phyloP scores from a whole-genome alignment of 1,140 invertebrate genomes.

The Apocrypta bakeri region DNA sequence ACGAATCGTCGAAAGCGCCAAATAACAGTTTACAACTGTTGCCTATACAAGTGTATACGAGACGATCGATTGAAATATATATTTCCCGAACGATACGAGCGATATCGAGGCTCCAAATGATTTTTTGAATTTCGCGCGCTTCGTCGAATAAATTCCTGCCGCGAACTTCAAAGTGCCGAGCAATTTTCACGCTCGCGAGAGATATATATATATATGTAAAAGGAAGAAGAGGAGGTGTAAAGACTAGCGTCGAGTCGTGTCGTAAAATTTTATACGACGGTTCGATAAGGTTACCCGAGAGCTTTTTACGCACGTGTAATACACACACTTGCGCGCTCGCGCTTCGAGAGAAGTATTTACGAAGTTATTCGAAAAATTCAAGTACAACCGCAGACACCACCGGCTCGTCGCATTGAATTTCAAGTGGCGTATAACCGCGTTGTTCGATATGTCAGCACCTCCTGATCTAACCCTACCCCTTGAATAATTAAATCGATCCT shows the following conservation, averaged over 20 bases:
- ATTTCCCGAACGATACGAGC: too few relatives aligned
- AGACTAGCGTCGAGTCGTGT: not conserved
- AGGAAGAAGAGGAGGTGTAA: conserved; percentile 7
- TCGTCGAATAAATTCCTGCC: conserved; percentile 22
- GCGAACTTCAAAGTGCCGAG: not conserved
- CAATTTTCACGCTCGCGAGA: not conserved
- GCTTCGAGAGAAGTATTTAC: not conserved
- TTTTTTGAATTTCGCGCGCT: conserved; percentile 14
- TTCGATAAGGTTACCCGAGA: not conserved
- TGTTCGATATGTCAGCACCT: not conserved
- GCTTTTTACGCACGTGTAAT: not conserved
- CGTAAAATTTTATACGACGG: conserved; percentile 28
- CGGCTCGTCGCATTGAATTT: not conserved
- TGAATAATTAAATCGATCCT: not conserved
- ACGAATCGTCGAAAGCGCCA: not conserved
- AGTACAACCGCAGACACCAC: too few relatives aligned
- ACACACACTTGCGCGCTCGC: not conserved
- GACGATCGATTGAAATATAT: too few relatives aligned
- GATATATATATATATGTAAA: too few relatives aligned
- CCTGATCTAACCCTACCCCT: not conserved
- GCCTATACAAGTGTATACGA: too few relatives aligned
- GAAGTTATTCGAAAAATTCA: not conserved
- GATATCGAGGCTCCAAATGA: too few relatives aligned
- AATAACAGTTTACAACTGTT: not conserved
- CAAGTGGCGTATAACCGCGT: not conserved